Evolutionary conservation across 1,140 invertebrate genomes (phyloP).

Genomic region (Bombus consobrinus): DNA sequence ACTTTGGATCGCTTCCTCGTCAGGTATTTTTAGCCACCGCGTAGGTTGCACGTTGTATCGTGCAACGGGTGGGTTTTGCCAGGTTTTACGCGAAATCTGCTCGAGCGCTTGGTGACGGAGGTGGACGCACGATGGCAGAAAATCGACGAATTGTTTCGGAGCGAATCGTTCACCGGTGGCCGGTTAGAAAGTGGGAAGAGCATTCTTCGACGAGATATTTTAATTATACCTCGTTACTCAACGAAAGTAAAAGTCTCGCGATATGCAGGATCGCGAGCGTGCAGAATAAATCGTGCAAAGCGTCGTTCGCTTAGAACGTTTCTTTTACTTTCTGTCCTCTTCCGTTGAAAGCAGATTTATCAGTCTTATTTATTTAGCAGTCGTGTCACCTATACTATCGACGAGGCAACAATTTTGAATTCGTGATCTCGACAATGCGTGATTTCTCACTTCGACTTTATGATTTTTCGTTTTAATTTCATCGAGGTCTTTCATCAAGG

Average conservation of each 20-base stretch:
- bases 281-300: neutral
- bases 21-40: no score
- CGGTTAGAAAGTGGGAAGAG: conserved; percentile 19
- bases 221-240: neutral
- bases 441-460: no score
- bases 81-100: neutral
- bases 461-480: neutral
- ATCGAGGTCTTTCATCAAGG: neutral
- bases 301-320: neutral
- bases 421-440: no score
- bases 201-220: neutral
- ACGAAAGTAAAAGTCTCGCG: conserved; percentile 13
- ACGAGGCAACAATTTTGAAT: no score
- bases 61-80: neutral
- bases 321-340: neutral
- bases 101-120: no score
- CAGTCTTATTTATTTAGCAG: no score
- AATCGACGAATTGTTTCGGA: neutral
- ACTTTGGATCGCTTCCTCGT: no score
- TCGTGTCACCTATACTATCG: no score
- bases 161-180: neutral
- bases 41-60: no score
- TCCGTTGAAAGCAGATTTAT: no score
- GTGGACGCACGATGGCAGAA: neutral
- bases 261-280: no score